phyloP scores from a whole-genome alignment of 1,140 invertebrate genomes.

The Schmidtea mediterranea region DNA sequence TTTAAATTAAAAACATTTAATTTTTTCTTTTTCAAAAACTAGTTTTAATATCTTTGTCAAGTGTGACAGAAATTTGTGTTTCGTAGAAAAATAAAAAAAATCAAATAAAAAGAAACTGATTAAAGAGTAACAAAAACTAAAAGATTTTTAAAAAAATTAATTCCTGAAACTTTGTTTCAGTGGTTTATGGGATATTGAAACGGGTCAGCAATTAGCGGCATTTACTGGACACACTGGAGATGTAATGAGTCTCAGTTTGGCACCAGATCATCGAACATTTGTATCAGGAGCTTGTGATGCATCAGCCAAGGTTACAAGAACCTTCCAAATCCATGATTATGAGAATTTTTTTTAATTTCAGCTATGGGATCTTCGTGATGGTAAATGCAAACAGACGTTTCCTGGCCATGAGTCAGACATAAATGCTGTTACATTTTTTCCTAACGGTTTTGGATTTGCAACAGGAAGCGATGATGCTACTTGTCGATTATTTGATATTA shows the following conservation, averaged over 20 bases:
- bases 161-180: too few species aligned
- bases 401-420: conserved; percentile 92
- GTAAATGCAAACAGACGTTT: conserved; percentile 87
- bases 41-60: too few species aligned
- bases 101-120: too few species aligned
- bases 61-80: too few species aligned
- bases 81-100: too few species aligned
- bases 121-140: too few species aligned
- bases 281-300: conserved; percentile 91
- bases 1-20: too few species aligned
- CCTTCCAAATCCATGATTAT: background rate
- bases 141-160: too few species aligned
- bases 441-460: conserved; percentile 76
- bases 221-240: conserved; percentile 91
- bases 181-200: conserved; percentile 93
- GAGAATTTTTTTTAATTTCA: conserved; percentile 18
- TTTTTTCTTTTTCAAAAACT: too few species aligned
- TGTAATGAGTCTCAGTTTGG: conserved; percentile 80
- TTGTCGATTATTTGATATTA: conserved; percentile 79
- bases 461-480: conserved; percentile 92
- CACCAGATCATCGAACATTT: conserved; percentile 79
- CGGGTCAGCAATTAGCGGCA: conserved; percentile 77
- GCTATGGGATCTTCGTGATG: conserved; percentile 86
- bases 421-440: conserved; percentile 92
- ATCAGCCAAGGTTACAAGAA: conserved; percentile 47